Evolutionary conservation across 2,113 vertebrate species (phyloP).

Genomic region (Tupaia chinensis): DNA sequence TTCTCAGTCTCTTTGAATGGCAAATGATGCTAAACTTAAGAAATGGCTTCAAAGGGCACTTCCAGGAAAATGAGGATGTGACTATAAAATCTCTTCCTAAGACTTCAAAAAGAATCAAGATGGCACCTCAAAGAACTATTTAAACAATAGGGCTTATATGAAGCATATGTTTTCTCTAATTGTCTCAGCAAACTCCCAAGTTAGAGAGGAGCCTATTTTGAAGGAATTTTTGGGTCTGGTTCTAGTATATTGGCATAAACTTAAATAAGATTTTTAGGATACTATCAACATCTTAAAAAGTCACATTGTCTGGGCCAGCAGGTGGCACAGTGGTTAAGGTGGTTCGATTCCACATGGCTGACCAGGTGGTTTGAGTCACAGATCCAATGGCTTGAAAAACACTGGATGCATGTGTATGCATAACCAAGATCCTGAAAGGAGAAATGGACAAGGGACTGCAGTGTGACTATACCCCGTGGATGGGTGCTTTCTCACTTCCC

Average conservation of each 20-base stretch:
- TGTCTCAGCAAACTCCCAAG: neutral
- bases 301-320: no score
- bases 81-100: neutral
- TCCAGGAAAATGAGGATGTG: constrained; percentile 21
- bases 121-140: neutral
- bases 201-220: neutral
- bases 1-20: neutral
- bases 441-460: no score
- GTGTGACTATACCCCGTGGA: no score
- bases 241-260: neutral
- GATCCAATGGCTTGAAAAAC: no score
- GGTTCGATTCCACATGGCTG: no score
- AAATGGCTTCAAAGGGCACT: constrained; percentile 24
- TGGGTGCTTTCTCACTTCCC: no score
- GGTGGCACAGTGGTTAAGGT: no score
- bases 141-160: neutral
- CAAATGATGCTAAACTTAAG: constrained; percentile 23
- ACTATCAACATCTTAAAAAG: neutral
- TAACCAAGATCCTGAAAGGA: no score
- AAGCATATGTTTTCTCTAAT: neutral
- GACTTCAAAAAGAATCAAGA: neutral
- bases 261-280: neutral
- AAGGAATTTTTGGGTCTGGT: neutral
- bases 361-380: no score
- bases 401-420: no score